Base-by-base conservation (phyloP, 2,888 invertebrate species). In the Philaethria dido region DNA sequence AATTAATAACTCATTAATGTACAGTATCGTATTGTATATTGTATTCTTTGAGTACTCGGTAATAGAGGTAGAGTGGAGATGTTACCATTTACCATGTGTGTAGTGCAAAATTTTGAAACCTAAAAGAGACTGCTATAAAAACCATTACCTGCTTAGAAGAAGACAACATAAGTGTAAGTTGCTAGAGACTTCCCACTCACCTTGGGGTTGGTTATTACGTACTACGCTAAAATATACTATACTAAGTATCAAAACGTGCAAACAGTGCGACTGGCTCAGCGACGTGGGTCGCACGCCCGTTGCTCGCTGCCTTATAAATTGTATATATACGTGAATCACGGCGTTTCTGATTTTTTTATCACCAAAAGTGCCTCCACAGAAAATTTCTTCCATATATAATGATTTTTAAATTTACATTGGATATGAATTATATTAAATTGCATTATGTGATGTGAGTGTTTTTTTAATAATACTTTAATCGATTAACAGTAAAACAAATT, bases 231-330 rank as follows among this genome's bases (percentile, higher is more conserved):
- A 89, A 54, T 62, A 57, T 29, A 44, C 45, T n/a, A 54, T 59
- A 83, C 87, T 87, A 89, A 86, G 82, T 86, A 89, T 88, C 88
- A 89, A 89, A 92, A 91, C 92, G 88, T 88, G 87, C 88, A 89
- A 91, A 91, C 92, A 92, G 92, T 92, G 83, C 79, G 86, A 83
- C 83, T 80, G 79, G 80, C 77, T 78, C 80, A 74, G 67, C 78
- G 85, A 75, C 74, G 69, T 72, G 76, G 75, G 84, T 69, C 79
- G 79, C 86, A 88, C 89, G 90, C 73, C 70, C 72, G 78, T 70
- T 64, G 68, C 9, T 44, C 33, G 16, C 42, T 9, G 25, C 42
- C 50, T 39, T 33, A 11, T n/a, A 13, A 33, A 45, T 59, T 45
- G 14, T 47, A 39, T 39, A 52, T 47, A 39, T 29, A 64, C 63